These are phyloP conservation scores for Lasioglossum vierecki DNA, from an alignment of 2,888 invertebrate species.

Conservation along the genomic window DNA sequence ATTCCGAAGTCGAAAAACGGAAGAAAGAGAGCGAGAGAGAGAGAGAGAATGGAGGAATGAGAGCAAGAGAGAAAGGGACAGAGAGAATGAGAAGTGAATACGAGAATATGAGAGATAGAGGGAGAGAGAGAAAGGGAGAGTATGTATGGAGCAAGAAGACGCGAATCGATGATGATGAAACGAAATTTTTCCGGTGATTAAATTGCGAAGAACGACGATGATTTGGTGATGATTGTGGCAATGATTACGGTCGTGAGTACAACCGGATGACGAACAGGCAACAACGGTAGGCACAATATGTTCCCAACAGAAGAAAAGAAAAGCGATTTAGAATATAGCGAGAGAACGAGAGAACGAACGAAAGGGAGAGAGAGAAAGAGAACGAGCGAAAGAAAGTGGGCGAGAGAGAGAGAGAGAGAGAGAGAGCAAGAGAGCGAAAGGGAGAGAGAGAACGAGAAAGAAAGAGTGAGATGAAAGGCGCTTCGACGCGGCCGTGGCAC, in stretches of 20 bases:
- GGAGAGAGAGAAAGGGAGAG: constrained; percentile 28
- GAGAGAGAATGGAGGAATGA: constrained; percentile 42
- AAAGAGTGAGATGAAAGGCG: constrained; percentile 40
- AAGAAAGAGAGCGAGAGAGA: constrained; percentile 61
- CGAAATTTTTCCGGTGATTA: constrained; percentile 47
- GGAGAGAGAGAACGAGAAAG: not conserved
- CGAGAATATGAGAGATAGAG: not conserved
- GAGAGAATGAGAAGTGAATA: constrained; percentile 25
- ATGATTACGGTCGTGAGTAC: constrained; percentile 47
- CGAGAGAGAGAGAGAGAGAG: not conserved
- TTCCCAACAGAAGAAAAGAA: constrained; percentile 47
- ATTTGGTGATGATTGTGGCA: constrained; percentile 30
- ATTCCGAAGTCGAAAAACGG: constrained; percentile 74
- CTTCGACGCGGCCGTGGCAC: constrained; percentile 41
- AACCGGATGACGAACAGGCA: constrained; percentile 36
- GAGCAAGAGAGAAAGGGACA: constrained; percentile 22
- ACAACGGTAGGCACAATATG: constrained; percentile 65
- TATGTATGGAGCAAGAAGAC: constrained; percentile 28
- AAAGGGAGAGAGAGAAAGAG: not conserved
- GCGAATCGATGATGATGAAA: constrained; percentile 28
- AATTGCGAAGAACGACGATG: constrained; percentile 39
- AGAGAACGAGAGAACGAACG: constrained; percentile 49
- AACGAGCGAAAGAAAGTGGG: too few species aligned
- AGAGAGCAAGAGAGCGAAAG: constrained; percentile 12
- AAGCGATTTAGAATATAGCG: constrained; percentile 52